phyloP scores from a whole-genome alignment of 2,797 vertebrate species.

The Channa striata region DNA sequence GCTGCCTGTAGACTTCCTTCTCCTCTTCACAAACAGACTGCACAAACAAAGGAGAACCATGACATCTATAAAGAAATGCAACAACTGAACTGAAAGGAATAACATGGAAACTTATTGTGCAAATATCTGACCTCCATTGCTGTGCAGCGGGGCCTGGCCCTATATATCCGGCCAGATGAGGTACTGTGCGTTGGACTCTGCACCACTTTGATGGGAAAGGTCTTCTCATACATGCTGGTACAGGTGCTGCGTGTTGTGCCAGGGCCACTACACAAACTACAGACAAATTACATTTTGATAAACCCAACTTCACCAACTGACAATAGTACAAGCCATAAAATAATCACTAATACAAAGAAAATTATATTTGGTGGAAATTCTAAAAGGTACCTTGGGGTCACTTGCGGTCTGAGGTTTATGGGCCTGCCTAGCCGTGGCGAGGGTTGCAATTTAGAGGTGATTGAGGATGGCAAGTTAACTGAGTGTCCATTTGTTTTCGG shows the following conservation, averaged over 20 bases:
- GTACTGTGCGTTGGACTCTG: slow-evolving; percentile 87
- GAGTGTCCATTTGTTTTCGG: slow-evolving; percentile 87
- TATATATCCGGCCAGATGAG: slow-evolving; percentile 81
- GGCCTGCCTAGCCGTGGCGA: slow-evolving; percentile 82
- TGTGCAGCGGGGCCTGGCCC: slow-evolving; percentile 80
- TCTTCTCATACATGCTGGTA: slow-evolving; percentile 89
- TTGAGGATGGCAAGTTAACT: slow-evolving; percentile 53
- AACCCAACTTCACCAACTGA: slow-evolving; percentile 19
- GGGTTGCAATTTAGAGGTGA: slow-evolving; percentile 63
- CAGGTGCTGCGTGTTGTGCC: slow-evolving; percentile 61
- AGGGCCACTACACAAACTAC: slow-evolving; percentile 56
- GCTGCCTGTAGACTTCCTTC: slow-evolving; percentile 93
- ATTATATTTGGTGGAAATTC: neutral
- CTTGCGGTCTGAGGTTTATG: slow-evolving; percentile 73
- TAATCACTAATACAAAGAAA: neutral
- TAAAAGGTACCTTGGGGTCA: slow-evolving; percentile 63
- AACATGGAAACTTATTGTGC: neutral
- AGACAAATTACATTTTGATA: slow-evolving; percentile 13
- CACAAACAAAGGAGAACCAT: slow-evolving; percentile 18
- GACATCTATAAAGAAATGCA: neutral
- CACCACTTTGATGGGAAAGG: slow-evolving; percentile 91
- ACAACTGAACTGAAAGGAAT: neutral
- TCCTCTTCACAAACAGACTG: slow-evolving; percentile 93
- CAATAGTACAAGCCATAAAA: neutral
- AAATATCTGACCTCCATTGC: slow-evolving; percentile 89